phyloP scores from a whole-genome alignment of 2,113 vertebrate genomes.

The Bos javanicus region DNA sequence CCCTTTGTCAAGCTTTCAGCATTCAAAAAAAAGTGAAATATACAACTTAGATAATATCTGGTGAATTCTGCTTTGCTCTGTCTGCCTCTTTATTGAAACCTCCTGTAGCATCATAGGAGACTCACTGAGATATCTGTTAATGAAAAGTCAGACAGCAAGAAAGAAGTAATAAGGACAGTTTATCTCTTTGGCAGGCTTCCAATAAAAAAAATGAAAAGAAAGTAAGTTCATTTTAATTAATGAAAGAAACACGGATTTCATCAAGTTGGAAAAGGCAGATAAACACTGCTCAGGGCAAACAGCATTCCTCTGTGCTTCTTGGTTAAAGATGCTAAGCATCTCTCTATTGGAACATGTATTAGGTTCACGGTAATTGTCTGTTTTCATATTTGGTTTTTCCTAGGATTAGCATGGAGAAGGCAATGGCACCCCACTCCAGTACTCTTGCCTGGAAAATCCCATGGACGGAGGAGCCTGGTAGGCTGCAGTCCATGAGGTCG shows the following conservation, averaged over 20 bases:
- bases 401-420: neutral
- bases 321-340: neutral
- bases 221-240: constrained; percentile 58
- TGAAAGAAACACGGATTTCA: constrained; percentile 54
- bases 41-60: constrained; percentile 61
- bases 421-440: no score
- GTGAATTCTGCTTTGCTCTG: constrained; percentile 32
- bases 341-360: neutral
- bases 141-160: constrained; percentile 60
- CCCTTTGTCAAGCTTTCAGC: neutral
- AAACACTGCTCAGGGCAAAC: neutral
- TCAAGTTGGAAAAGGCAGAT: constrained; percentile 42
- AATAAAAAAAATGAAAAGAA: constrained; percentile 65
- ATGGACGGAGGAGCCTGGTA: no score
- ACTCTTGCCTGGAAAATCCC: no score
- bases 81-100: constrained; percentile 65
- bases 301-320: neutral
- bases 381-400: constrained; percentile 27
- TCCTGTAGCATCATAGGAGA: constrained; percentile 28
- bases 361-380: neutral
- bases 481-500: no score
- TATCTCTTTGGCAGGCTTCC: constrained; percentile 64
- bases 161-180: constrained; percentile 58
- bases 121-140: constrained; percentile 55
- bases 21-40: constrained; percentile 15